Evolutionary conservation across 2,113 vertebrate species (phyloP).

Genomic region (Sinocyclocheilus maitianheensis): DNA sequence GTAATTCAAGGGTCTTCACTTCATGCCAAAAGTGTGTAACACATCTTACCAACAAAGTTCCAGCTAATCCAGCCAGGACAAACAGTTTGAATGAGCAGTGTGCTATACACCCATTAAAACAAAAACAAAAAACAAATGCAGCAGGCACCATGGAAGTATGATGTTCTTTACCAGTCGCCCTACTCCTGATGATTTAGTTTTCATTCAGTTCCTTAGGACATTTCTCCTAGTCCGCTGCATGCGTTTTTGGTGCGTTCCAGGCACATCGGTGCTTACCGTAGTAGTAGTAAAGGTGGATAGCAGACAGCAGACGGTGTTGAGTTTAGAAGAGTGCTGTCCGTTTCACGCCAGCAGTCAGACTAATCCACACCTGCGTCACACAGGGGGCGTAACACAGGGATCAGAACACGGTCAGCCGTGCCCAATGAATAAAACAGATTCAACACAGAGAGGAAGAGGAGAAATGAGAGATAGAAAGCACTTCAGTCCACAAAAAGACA

Average conservation of each 20-base stretch:
- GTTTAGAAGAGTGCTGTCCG: constrained; percentile 76
- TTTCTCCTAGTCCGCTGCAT: constrained; percentile 44
- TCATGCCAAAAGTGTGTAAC: neutral
- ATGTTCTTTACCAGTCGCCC: constrained; percentile 6
- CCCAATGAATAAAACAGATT: constrained; percentile 63
- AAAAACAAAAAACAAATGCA: constrained; percentile 12
- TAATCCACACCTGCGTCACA: constrained; percentile 96
- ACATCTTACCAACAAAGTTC: neutral
- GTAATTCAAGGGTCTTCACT: neutral
- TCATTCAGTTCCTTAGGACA: constrained; percentile 29
- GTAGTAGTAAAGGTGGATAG: constrained; percentile 42
- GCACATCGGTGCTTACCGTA: constrained; percentile 55
- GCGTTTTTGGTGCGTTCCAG: constrained; percentile 25
- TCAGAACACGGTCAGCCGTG: constrained; percentile 72
- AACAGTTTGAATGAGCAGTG: neutral
- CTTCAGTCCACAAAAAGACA: constrained; percentile 71
- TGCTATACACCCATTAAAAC: neutral
- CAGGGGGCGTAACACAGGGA: constrained; percentile 88
- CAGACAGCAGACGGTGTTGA: constrained; percentile 81
- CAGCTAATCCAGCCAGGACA: neutral
- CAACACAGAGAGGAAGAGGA: constrained; percentile 67
- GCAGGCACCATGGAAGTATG: constrained; percentile 15
- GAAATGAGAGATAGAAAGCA: constrained; percentile 63
- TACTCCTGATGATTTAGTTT: constrained; percentile 26
- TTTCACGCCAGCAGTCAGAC: constrained; percentile 85